A percentile compares a stretch with the other conserved stretches of the same genome.
Conservation (phyloP, 92 coral and sea anemone genomes). For the Micromussa lordhowensis region DNA sequence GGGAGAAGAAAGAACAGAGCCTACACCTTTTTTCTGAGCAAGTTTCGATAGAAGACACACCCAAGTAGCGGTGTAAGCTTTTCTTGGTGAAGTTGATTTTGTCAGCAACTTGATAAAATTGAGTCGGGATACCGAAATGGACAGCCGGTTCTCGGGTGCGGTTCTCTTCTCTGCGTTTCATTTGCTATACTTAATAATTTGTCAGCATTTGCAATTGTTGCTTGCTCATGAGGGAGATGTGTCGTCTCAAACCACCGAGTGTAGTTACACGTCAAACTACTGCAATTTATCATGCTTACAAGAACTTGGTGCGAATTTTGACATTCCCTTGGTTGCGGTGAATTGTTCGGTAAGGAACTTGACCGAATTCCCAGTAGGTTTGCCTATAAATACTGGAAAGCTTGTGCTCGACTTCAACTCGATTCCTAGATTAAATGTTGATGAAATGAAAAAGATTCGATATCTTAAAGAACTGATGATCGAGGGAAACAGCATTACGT, state of each 20-base stretch:
- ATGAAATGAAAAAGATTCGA: conserved; percentile 26
- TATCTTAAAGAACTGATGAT: conserved; percentile 17
- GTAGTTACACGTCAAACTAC: not conserved
- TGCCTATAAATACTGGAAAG: conserved; percentile 38
- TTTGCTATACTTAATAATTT: conserved; percentile 1
- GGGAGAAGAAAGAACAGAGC: not conserved
- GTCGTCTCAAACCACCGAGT: not conserved
- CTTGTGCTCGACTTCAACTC: conserved; percentile 24
- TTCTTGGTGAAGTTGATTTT: not conserved
- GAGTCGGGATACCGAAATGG: not conserved
- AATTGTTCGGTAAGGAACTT: conserved; percentile 19
- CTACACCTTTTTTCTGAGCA: not conserved
- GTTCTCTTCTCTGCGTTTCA: not conserved
- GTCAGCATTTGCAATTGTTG: not conserved
- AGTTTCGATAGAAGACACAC: not conserved
- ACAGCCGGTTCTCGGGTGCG: not conserved
- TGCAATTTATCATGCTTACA: not conserved
- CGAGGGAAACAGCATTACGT: conserved; percentile 18
- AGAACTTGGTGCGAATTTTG: not conserved
- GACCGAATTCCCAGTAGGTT: conserved; percentile 34
- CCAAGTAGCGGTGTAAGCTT: not conserved
- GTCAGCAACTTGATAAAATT: not conserved
- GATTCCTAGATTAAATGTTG: conserved; percentile 24
- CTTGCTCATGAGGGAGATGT: not conserved
- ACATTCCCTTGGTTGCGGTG: not conserved